A percentile compares a stretch with the other conserved stretches of the same genome.
These are phyloP conservation scores for Cotesia typhae DNA, from an alignment of 1,140 invertebrate genomes.

Conservation along the genomic window DNA sequence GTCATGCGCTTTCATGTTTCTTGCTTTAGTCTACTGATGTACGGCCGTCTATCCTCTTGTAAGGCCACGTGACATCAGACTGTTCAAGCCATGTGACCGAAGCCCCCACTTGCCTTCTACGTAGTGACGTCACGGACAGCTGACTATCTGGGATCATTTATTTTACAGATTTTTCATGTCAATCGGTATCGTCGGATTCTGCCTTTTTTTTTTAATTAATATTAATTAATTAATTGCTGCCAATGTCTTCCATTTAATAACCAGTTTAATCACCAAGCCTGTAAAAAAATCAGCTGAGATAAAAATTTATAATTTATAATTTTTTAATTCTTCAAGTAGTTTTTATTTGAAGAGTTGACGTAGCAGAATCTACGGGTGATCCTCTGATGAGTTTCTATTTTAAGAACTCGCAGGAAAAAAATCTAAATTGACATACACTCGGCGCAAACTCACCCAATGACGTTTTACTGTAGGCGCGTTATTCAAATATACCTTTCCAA, in stretches of 20 bases:
- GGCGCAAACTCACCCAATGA: constrained; percentile 8
- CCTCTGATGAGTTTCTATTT: constrained; percentile 15
- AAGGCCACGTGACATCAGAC: constrained; percentile 33
- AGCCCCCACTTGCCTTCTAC: constrained; percentile 32
- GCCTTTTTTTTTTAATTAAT: neutral
- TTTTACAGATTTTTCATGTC: neutral
- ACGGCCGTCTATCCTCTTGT: constrained; percentile 6
- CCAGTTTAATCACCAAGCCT: too few relatives aligned
- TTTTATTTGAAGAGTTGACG: neutral
- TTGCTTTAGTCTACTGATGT: constrained; percentile 1
- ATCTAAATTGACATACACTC: neutral
- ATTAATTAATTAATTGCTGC: neutral
- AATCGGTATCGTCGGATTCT: neutral
- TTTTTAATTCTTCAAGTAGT: too few relatives aligned
- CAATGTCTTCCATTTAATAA: too few relatives aligned
- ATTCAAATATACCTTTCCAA: constrained; percentile 26
- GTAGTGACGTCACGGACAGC: constrained; percentile 60
- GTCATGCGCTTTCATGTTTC: constrained; percentile 13
- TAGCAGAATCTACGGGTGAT: neutral
- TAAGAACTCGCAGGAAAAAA: constrained; percentile 5
- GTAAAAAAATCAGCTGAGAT: too few relatives aligned
- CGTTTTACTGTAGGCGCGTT: constrained; percentile 22
- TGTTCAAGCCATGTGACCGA: constrained; percentile 53
- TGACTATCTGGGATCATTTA: constrained; percentile 48
- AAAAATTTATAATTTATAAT: too few relatives aligned